Evolutionary conservation across 2,797 vertebrate genomes (phyloP).

Genomic region (Knipowitschia caucasica): DNA sequence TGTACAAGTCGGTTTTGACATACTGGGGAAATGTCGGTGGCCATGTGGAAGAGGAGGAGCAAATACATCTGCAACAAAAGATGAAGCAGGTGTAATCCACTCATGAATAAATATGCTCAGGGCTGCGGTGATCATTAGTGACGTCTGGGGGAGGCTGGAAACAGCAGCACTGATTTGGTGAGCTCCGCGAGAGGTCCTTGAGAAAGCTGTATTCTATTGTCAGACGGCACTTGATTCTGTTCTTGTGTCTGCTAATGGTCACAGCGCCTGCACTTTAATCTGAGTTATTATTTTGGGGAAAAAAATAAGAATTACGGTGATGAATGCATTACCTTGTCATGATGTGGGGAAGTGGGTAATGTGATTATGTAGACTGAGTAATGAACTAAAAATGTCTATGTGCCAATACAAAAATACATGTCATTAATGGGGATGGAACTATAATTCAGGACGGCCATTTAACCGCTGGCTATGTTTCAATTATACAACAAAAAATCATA

Average conservation of each 20-base stretch:
- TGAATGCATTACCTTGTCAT: neutral
- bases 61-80: conserved; percentile 58
- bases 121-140: conserved; percentile 65
- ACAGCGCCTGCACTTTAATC: conserved; percentile 17
- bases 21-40: conserved; percentile 37
- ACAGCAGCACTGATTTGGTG: conserved; percentile 43
- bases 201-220: conserved; percentile 33
- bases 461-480: too few species aligned
- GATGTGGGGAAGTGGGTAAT: neutral
- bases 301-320: neutral
- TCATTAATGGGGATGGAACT: too few species aligned
- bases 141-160: conserved; percentile 35
- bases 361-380: neutral
- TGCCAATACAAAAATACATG: too few species aligned
- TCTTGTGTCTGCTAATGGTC: conserved; percentile 25
- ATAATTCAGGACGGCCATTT: too few species aligned
- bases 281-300: neutral
- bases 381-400: too few species aligned
- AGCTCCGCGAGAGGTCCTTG: conserved; percentile 36
- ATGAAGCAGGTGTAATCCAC: conserved; percentile 64
- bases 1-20: conserved; percentile 25
- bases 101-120: conserved; percentile 63
- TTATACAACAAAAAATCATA: too few species aligned
- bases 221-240: conserved; percentile 28
- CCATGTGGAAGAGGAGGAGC: conserved; percentile 51